These are phyloP conservation scores for Dendrolimus pini DNA, from an alignment of 2,888 invertebrate genomes.

Conservation along the genomic window DNA sequence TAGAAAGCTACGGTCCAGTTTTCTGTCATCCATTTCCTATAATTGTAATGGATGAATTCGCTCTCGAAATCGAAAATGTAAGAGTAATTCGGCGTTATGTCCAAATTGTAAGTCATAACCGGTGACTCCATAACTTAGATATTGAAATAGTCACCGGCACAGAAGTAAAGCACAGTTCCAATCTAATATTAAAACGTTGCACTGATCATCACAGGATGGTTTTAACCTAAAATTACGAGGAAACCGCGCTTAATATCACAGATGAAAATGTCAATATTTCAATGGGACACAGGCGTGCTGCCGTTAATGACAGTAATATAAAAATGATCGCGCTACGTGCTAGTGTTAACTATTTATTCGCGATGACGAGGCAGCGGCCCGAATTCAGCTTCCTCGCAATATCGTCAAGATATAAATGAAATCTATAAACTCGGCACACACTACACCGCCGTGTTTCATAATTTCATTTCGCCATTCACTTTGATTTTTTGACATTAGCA, in stretches of 20 bases:
- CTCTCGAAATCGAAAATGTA: constrained; percentile 97
- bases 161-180: constrained; percentile 31
- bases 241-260: constrained; percentile 61
- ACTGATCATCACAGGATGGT: constrained; percentile 59
- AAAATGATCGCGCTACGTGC: constrained; percentile 49
- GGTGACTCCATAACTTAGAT: constrained; percentile 49
- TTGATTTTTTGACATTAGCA: constrained; percentile 24
- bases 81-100: constrained; percentile 89
- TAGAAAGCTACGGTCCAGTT: constrained; percentile 98
- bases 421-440: constrained; percentile 48
- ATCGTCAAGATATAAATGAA: constrained; percentile 35
- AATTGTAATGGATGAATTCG: constrained; percentile 92
- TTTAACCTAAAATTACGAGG: constrained; percentile 61
- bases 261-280: constrained; percentile 60
- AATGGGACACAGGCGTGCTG: constrained; percentile 46
- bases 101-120: constrained; percentile 70
- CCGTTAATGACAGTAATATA: constrained; percentile 39
- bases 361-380: constrained; percentile 50
- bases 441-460: constrained; percentile 32
- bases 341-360: constrained; percentile 58
- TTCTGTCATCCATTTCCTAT: constrained; percentile 95
- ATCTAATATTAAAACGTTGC: constrained; percentile 30
- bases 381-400: constrained; percentile 40
- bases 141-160: constrained; percentile 28
- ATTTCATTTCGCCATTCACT: constrained; percentile 21